A percentile compares a stretch with the other conserved stretches of the same genome.
phyloP scores from a whole-genome alignment of 2,797 vertebrate genomes.

The Gila robusta region DNA sequence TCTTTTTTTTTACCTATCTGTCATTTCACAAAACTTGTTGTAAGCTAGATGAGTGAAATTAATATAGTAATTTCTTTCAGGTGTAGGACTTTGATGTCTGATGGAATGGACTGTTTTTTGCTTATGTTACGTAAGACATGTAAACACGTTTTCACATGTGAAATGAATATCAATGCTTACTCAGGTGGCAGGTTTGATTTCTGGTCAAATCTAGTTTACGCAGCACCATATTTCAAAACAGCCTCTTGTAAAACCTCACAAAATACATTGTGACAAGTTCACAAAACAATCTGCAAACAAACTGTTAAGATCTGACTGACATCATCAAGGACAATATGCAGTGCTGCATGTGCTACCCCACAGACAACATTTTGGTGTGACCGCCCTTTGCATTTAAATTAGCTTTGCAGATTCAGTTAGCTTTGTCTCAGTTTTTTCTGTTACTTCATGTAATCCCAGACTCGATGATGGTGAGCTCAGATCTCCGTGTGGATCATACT shows the following conservation, averaged over 20 bases:
- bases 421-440: too few species aligned
- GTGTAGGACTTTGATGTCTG: not conserved
- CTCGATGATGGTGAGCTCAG: too few species aligned
- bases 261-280: slow-evolving; percentile 11
- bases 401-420: too few species aligned
- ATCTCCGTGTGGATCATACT: too few species aligned
- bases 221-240: slow-evolving; percentile 8
- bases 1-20: not conserved
- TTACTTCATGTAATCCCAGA: too few species aligned
- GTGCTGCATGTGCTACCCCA: not conserved
- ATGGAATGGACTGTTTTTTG: not conserved
- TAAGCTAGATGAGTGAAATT: not conserved
- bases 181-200: slow-evolving; percentile 16
- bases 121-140: not conserved
- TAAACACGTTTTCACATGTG: not conserved
- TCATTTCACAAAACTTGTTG: not conserved
- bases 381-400: too few species aligned
- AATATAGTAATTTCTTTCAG: not conserved
- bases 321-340: not conserved
- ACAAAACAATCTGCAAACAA: slow-evolving; percentile 21
- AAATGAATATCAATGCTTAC: not conserved
- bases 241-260: not conserved
- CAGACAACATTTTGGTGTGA: not conserved
- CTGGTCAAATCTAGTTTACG: not conserved
- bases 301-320: slow-evolving; percentile 13